Base-by-base conservation (phyloP, 64 coral and sea anemone species). In the Orbicella faveolata region DNA sequence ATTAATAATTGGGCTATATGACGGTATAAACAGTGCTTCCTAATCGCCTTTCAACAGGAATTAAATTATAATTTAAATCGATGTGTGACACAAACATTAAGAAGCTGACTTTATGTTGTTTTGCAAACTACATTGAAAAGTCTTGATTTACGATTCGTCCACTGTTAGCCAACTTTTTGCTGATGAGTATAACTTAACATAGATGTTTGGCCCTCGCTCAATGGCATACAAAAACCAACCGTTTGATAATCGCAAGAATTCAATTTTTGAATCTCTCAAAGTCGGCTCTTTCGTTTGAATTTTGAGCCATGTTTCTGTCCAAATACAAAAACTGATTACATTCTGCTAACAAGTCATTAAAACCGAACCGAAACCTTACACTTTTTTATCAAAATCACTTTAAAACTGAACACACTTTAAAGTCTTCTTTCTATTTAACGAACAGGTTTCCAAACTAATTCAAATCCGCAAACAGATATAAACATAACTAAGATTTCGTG, bases 51-150 rank as follows among this genome's bases (percentile, higher is more conserved):
- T 85, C 52, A 85, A 70, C 23, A 21, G 41, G 36, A 85, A 85
- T 72, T 85, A 73, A 85, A 85, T 85, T 85, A 52, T 72, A 52
- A 53, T 85, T 85, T 72, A 9, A 85, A 85, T 73, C 66, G 30
- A 9, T 17, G 64, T 14, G 30, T 18, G 68, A 25, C 82, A 73
- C n/a, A 64, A 61, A 36, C 36, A 36, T 34, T 80, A 13, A 17
- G 26, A 81, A 62, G 12, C 4, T 68, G 34, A 44, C 44, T 6
- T 73, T 61, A 9, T 85, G 19, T 85, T 69, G 23, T 73, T 23
- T 52, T 0, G 65, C n/a, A 81, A 81, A 9, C 14, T 63, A 25
- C 19, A 62, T 15, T 63, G 10, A 62, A 63, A 18, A 35, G 15
- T 25, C 2, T 3, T 52, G 36, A 52, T n/a, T 25, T 70, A 26